Evolutionary conservation across 2,113 vertebrate species (phyloP).

Genomic region (Chrysochloris asiatica): DNA sequence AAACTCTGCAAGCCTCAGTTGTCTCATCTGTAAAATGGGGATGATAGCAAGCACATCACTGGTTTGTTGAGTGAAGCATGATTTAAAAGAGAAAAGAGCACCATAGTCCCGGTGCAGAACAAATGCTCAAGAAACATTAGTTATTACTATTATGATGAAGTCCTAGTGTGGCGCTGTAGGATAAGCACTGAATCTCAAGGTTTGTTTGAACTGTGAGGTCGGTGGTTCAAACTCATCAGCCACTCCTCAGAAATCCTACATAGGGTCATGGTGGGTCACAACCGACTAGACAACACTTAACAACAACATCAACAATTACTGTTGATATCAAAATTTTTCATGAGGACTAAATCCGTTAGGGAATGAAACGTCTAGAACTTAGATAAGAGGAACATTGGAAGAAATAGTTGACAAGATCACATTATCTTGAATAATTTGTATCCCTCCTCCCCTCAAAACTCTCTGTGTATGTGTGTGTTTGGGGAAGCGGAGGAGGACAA

Average conservation of each 20-base stretch:
- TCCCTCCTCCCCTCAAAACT: fast-evolving
- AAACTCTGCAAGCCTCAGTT: background rate
- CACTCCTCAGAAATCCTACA: no score
- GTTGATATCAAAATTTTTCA: background rate
- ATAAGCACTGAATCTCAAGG: no score
- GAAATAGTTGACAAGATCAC: background rate
- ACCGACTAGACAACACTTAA: no score
- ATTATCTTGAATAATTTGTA: background rate
- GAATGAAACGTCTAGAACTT: background rate
- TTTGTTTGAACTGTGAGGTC: no score
- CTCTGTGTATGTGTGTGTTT: background rate
- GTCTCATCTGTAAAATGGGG: background rate
- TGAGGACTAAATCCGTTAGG: background rate
- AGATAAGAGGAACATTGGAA: background rate
- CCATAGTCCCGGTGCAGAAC: no score
- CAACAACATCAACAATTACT: no score
- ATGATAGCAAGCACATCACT: background rate
- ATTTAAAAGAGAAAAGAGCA: background rate
- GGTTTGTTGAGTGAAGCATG: background rate
- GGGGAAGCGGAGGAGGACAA: background rate
- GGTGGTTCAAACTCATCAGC: no score
- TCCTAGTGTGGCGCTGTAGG: no score
- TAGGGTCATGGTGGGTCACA: no score
- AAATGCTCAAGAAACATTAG: background rate
- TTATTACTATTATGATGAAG: background rate